A percentile compares a stretch with the other conserved stretches of the same genome.
These are phyloP conservation scores for Parauchenoglanis ngamensis DNA, from an alignment of 2,797 vertebrate genomes.

Conservation along the genomic window DNA sequence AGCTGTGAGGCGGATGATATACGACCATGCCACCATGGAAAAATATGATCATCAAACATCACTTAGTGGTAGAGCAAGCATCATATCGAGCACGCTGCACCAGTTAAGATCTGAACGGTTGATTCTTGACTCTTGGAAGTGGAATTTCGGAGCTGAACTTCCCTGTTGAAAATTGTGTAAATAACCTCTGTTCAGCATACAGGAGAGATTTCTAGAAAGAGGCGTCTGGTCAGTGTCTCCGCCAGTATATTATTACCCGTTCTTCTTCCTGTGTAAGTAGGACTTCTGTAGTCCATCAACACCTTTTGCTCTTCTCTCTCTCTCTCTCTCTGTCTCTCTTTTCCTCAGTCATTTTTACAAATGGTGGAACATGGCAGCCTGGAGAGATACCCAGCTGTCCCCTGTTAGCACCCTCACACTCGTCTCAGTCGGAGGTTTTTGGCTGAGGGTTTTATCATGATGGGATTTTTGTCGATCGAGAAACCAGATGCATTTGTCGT, in stretches of 20 bases:
- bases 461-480: slow-evolving; percentile 23
- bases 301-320: not conserved
- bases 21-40: no score
- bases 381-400: slow-evolving; percentile 33
- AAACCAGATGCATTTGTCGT: slow-evolving; percentile 27
- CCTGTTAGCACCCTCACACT: slow-evolving; percentile 42
- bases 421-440: slow-evolving; percentile 27
- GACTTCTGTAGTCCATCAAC: not conserved
- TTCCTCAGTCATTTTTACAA: slow-evolving; percentile 2
- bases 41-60: not conserved
- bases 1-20: not conserved
- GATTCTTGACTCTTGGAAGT: not conserved
- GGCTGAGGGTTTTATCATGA: slow-evolving; percentile 30
- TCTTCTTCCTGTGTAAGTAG: not conserved
- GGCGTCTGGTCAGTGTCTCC: not conserved
- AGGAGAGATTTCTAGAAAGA: not conserved
- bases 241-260: not conserved
- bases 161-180: not conserved
- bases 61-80: not conserved
- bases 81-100: not conserved
- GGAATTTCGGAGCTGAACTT: not conserved
- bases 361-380: slow-evolving; percentile 28
- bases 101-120: not conserved
- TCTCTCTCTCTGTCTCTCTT: not conserved
- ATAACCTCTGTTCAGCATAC: not conserved